phyloP scores from a whole-genome alignment of 2,113 vertebrate species.

The Nesoenas mayeri region DNA sequence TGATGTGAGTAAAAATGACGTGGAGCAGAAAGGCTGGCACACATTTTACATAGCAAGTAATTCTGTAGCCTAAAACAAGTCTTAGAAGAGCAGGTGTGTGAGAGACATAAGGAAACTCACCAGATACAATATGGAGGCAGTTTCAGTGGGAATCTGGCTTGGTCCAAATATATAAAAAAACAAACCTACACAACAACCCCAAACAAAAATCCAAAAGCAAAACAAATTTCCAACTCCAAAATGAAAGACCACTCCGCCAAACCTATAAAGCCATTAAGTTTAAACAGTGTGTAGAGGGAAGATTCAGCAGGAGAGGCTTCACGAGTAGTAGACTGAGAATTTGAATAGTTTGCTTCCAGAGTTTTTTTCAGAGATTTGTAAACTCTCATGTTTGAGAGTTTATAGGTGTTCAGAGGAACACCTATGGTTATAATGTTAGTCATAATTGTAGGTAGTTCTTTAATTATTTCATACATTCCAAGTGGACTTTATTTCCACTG shows the following conservation, averaged over 20 bases:
- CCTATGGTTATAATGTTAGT: neutral
- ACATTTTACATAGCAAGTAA: neutral
- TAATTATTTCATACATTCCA: neutral
- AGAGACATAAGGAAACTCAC: neutral
- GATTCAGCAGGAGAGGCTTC: neutral
- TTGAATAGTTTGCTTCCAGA: neutral
- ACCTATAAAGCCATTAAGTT: neutral
- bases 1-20: neutral
- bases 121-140: neutral
- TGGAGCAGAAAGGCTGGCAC: neutral
- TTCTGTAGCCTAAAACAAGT: neutral
- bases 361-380: neutral
- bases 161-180: neutral
- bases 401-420: neutral
- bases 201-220: neutral
- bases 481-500: neutral
- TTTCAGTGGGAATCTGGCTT: neutral
- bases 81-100: neutral
- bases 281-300: neutral
- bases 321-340: neutral
- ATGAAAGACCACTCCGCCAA: neutral
- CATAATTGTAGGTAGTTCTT: neutral
- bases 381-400: neutral
- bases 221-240: neutral
- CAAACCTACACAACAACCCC: neutral